phyloP scores from a whole-genome alignment of 2,888 invertebrate species.

The Sipha maydis region DNA sequence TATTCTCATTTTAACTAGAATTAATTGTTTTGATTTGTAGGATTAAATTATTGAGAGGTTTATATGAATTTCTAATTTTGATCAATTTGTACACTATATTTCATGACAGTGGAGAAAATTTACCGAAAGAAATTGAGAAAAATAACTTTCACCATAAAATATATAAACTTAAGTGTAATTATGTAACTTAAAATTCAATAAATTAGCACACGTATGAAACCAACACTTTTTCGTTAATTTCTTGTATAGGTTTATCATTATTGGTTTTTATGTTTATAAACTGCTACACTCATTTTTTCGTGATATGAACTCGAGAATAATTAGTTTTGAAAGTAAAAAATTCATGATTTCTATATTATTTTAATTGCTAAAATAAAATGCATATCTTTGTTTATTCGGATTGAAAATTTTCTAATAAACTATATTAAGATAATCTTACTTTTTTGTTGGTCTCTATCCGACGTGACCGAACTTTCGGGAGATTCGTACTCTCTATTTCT shows the following conservation, averaged over 20 bases:
- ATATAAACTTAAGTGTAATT: not conserved
- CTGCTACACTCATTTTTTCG: not conserved
- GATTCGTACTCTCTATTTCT: conserved; percentile 44
- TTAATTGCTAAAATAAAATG: not conserved
- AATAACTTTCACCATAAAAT: not conserved
- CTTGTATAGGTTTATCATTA: conserved; percentile 28
- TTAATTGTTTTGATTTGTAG: no score
- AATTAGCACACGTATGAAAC: not conserved
- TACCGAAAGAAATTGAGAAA: no score
- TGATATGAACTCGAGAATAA: conserved; percentile 11
- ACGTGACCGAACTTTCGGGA: conserved; percentile 37
- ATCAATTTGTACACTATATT: no score
- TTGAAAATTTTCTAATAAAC: not conserved
- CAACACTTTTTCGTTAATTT: conserved; percentile 16
- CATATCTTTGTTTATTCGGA: not conserved
- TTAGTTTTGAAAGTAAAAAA: not conserved
- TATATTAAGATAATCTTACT: conserved; percentile 38
- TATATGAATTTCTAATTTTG: no score
- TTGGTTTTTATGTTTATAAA: conserved; percentile 23
- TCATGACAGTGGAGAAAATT: no score
- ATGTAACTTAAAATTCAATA: not conserved
- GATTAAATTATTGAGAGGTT: no score
- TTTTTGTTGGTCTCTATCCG: conserved; percentile 43
- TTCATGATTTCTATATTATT: not conserved
- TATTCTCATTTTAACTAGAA: no score